These are phyloP conservation scores for Murina feae DNA, from an alignment of 2,113 vertebrate genomes.

Conservation along the genomic window DNA sequence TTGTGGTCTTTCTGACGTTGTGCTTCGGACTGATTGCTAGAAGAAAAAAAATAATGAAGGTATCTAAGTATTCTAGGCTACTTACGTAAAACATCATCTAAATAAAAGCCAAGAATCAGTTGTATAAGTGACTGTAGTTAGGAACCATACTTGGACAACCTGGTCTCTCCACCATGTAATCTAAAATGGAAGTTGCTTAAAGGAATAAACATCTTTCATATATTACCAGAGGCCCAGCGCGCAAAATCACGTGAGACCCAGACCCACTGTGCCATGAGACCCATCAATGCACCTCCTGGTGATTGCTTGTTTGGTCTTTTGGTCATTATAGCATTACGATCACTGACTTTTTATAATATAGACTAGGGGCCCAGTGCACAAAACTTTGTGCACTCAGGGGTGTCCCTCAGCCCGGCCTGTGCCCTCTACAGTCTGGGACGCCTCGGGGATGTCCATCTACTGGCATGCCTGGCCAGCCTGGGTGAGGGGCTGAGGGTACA, in stretches of 20 bases:
- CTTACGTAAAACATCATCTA: background rate
- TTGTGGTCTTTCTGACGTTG: constrained; percentile 73
- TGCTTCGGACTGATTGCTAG: constrained; percentile 79
- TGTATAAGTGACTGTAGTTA: background rate
- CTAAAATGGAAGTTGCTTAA: background rate
- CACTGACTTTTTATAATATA: no score
- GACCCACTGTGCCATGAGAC: no score
- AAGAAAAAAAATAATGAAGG: constrained; percentile 76
- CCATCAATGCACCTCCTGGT: no score
- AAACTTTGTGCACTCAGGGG: no score
- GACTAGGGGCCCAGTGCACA: no score
- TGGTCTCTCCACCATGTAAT: background rate
- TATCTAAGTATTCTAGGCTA: constrained; percentile 47
- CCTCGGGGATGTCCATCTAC: no score
- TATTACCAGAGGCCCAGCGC: background rate
- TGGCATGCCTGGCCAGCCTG: no score
- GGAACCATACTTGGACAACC: background rate
- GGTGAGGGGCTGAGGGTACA: no score
- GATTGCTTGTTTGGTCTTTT: no score
- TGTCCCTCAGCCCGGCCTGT: no score
- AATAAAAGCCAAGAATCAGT: background rate
- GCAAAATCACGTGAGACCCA: no score
- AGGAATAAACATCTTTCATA: background rate
- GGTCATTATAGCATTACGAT: accelerated
- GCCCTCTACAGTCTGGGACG: no score